A percentile compares a stretch with the other conserved stretches of the same genome.
Conservation (phyloP, 1,140 invertebrate genomes). For the Bilobella aurantiaca region DNA sequence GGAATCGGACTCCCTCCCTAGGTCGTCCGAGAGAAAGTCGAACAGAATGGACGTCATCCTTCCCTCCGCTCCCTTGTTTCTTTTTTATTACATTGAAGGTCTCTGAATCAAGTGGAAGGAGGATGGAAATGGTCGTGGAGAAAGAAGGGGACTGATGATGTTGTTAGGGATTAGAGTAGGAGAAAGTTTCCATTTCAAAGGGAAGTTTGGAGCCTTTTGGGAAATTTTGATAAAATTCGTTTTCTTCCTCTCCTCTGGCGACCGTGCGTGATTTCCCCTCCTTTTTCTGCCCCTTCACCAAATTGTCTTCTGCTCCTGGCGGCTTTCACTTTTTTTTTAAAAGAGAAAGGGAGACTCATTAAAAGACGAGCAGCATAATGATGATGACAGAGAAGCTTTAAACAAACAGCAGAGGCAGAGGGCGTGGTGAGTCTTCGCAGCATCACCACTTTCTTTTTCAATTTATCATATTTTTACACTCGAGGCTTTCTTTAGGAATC, state of each 20-base stretch:
- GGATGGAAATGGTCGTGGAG: neutral
- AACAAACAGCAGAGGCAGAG: neutral
- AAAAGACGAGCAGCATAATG: neutral
- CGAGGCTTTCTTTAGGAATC: too few species aligned
- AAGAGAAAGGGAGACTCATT: neutral
- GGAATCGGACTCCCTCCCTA: conserved; percentile 18
- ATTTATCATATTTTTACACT: too few species aligned
- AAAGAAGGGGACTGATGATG: neutral
- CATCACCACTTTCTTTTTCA: too few species aligned
- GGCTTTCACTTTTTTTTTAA: conserved; percentile 2
- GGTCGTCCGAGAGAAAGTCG: neutral
- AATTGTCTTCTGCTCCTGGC: neutral
- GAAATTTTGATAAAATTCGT: conserved; percentile 28
- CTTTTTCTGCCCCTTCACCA: neutral
- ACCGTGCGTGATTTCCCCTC: conserved; percentile 27
- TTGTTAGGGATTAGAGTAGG: neutral
- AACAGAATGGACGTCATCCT: neutral
- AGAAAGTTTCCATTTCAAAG: conserved; percentile 33
- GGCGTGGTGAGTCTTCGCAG: too few species aligned
- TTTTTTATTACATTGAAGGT: neutral
- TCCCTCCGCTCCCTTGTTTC: neutral
- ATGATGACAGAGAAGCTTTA: neutral
- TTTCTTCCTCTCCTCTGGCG: neutral
- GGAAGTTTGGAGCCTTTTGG: conserved; percentile 14
- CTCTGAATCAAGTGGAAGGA: neutral